These are phyloP conservation scores for Brachyalestes nurse DNA, from an alignment of 2,797 vertebrate species.

Conservation along the genomic window DNA sequence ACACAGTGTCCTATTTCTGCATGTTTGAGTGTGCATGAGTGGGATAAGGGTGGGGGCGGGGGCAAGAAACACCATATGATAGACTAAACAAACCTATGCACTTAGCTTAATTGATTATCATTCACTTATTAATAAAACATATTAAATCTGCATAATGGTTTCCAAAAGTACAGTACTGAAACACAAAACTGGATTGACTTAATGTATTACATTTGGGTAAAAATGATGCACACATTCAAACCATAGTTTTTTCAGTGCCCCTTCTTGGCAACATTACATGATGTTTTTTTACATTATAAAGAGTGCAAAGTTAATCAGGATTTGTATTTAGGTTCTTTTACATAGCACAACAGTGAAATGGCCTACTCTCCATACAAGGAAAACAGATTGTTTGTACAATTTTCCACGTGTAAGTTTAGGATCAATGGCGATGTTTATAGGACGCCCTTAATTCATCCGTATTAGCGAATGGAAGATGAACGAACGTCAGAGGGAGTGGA, in stretches of 20 bases:
- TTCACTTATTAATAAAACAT: background rate
- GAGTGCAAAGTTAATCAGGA: no score
- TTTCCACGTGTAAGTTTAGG: background rate
- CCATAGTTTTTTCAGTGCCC: background rate
- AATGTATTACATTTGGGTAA: no score
- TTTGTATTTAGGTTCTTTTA: background rate
- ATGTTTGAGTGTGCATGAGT: background rate
- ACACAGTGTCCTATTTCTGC: slow-evolving; percentile 52
- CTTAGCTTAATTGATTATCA: background rate
- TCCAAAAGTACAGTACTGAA: background rate
- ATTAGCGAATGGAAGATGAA: slow-evolving; percentile 36
- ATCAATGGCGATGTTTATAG: slow-evolving; percentile 26
- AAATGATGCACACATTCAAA: background rate
- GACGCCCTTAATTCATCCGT: slow-evolving; percentile 38
- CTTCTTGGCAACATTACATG: background rate
- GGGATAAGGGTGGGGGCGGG: no score
- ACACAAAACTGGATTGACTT: no score
- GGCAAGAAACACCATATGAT: background rate
- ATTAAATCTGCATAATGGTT: background rate
- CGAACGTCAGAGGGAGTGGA: slow-evolving; percentile 42
- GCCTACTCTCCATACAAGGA: background rate
- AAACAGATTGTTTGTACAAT: background rate
- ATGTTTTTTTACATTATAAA: no score
- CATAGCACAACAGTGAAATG: background rate
- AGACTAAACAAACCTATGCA: background rate